A percentile compares a stretch with the other conserved stretches of the same genome.
phyloP scores from a whole-genome alignment of 1,140 invertebrate species.

The Hyposmocoma kahamanoa region DNA sequence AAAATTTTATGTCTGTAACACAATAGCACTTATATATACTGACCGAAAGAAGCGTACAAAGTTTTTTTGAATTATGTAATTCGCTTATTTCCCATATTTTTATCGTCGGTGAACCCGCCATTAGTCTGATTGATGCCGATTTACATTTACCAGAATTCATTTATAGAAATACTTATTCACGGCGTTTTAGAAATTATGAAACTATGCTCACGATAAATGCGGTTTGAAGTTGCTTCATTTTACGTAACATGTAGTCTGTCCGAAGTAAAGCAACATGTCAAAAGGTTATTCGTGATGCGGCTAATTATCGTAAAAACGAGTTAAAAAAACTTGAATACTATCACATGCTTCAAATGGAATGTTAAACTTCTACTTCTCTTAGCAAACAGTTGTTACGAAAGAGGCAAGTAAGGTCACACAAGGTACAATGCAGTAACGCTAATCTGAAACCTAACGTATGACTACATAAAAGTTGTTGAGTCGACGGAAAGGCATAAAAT shows the following conservation, averaged over 20 bases:
- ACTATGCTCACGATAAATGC: not conserved
- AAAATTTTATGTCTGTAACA: too few species aligned
- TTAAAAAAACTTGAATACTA: not conserved
- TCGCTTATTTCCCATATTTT: not conserved
- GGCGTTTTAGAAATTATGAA: not conserved
- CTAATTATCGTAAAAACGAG: slow-evolving; percentile 22
- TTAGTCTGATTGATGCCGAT: not conserved
- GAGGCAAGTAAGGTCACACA: not conserved
- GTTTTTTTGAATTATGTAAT: slow-evolving; percentile 4
- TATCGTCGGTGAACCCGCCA: not conserved
- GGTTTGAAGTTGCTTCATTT: not conserved
- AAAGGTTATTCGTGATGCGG: slow-evolving; percentile 29
- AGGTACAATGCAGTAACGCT: too few species aligned
- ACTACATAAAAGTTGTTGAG: too few species aligned
- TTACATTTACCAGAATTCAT: not conserved
- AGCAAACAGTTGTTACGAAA: not conserved
- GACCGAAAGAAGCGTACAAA: too few species aligned
- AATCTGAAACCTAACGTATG: too few species aligned
- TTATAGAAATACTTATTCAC: slow-evolving; percentile 9
- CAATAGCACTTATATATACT: too few species aligned
- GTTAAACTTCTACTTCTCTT: not conserved
- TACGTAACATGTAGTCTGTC: slow-evolving; percentile 1
- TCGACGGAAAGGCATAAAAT: too few species aligned
- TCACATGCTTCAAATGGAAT: not conserved
- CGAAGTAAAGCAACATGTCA: slow-evolving; percentile 16